Evolutionary conservation across 2,113 vertebrate genomes (phyloP).

Genomic region (Bagarius yarrelli): DNA sequence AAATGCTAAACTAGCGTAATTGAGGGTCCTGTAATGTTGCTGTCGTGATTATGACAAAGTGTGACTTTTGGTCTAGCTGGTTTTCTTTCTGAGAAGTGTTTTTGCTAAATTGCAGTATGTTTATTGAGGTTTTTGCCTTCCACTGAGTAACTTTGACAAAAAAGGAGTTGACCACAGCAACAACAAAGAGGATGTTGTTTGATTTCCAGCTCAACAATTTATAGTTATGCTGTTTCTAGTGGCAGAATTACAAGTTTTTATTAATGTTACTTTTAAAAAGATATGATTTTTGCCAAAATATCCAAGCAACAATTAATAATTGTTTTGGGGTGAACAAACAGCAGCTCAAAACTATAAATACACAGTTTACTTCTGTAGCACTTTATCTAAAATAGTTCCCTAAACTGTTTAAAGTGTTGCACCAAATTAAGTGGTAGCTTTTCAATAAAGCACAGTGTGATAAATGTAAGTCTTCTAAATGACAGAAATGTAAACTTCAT

Average conservation of each 20-base stretch:
- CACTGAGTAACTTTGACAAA: slow-evolving; percentile 5
- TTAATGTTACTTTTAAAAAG: background rate
- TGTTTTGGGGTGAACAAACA: slow-evolving; percentile 3
- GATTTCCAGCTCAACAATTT: background rate
- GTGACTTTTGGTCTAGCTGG: background rate
- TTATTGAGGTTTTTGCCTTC: background rate
- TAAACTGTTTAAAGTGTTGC: background rate
- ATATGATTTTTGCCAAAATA: background rate
- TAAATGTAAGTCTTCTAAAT: too few species aligned
- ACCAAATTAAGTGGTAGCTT: background rate
- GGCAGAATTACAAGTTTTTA: background rate
- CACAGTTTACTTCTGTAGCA: background rate
- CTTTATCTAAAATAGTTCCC: background rate
- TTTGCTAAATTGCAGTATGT: background rate
- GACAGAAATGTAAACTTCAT: too few species aligned
- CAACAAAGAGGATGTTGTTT: slow-evolving; percentile 2
- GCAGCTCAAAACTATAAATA: background rate
- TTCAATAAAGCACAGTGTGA: too few species aligned
- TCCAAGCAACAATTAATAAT: background rate
- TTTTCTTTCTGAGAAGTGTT: slow-evolving; percentile 16
- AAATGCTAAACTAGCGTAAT: background rate
- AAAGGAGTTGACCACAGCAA: background rate
- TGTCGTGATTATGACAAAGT: background rate
- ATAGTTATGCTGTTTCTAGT: slow-evolving; percentile 8
- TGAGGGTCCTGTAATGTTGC: background rate